Conservation (phyloP, 2,113 vertebrate species). For the Clarias batrachus region DNA sequence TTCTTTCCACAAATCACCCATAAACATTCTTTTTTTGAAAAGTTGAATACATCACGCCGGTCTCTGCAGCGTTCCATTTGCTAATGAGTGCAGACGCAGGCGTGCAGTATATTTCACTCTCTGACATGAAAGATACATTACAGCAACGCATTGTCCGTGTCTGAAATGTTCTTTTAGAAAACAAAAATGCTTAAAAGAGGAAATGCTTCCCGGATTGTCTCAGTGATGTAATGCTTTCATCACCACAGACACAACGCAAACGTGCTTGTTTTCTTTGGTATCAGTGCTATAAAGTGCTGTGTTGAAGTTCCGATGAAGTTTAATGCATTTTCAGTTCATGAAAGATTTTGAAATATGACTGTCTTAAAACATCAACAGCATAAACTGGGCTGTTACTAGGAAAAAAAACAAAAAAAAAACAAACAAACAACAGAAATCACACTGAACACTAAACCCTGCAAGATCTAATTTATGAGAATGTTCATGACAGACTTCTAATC, state of each 20-base stretch:
- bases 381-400: too few relatives aligned
- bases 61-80: neutral
- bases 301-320: neutral
- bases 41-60: neutral
- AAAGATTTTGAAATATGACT: too few relatives aligned
- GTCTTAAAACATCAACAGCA: too few relatives aligned
- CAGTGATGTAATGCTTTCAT: neutral
- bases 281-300: neutral
- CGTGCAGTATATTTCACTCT: neutral
- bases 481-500: too few relatives aligned
- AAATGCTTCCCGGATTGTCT: neutral
- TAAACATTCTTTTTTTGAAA: neutral
- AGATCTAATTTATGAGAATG: neutral
- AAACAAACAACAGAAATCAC: too few relatives aligned
- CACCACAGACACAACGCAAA: neutral
- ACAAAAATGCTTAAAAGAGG: too few relatives aligned
- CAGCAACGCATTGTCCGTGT: neutral
- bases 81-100: neutral
- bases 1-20: conserved; percentile 54
- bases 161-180: neutral
- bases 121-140: neutral
- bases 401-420: neutral
- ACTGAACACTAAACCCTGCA: neutral
- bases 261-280: neutral
- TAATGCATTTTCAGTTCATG: neutral